These are phyloP conservation scores for Herpailurus yagouaroundi DNA, from an alignment of 2,113 vertebrate genomes.

Conservation along the genomic window DNA sequence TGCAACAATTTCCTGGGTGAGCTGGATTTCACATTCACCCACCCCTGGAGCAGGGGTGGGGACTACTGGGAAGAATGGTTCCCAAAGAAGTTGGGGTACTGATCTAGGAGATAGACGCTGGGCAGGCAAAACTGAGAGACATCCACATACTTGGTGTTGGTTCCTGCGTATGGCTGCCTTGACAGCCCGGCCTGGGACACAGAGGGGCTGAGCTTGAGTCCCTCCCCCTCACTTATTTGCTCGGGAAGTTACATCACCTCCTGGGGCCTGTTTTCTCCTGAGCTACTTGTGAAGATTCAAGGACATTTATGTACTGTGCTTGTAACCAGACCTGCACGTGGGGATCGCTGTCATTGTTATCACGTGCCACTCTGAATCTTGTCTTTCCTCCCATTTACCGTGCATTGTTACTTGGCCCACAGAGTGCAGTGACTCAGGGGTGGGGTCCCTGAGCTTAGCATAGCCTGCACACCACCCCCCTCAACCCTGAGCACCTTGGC, in stretches of 20 bases:
- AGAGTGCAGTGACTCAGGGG: background rate
- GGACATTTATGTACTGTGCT: background rate
- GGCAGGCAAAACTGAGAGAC: background rate
- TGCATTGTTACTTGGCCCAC: background rate
- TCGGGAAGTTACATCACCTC: background rate
- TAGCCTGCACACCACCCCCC: rapidly evolving
- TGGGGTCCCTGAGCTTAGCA: background rate
- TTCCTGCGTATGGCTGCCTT: background rate
- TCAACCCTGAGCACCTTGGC: background rate
- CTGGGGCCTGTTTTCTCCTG: background rate
- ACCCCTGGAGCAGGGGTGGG: background rate
- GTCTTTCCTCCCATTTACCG: background rate
- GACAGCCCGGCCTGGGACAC: background rate
- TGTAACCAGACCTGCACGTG: background rate
- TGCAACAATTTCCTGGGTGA: background rate
- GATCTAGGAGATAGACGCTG: background rate
- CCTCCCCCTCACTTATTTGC: background rate
- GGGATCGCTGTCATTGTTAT: background rate
- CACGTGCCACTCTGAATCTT: background rate
- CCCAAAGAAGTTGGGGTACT: background rate
- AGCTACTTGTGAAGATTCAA: background rate
- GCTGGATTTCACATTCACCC: background rate
- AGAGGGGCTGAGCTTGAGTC: background rate
- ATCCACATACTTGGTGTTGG: background rate
- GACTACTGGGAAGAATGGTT: background rate